These are phyloP conservation scores for Strigops habroptila DNA, from an alignment of 2,113 vertebrate genomes.

Conservation along the genomic window DNA sequence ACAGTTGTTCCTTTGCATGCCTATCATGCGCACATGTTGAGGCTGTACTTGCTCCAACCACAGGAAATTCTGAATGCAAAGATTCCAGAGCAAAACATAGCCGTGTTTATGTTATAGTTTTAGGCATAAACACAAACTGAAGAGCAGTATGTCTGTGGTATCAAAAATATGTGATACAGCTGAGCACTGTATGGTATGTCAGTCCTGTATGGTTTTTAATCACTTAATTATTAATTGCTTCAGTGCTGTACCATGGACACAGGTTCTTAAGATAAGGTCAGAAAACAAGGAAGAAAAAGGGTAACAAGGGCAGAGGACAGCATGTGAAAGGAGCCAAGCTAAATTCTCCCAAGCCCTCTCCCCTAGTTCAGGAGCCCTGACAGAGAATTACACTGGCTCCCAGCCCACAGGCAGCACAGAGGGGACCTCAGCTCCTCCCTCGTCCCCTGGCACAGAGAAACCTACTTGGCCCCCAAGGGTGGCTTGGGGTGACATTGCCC, in stretches of 20 bases:
- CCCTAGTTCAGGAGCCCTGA: background rate
- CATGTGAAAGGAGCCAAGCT: background rate
- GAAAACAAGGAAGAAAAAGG: background rate
- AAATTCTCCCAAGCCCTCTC: background rate
- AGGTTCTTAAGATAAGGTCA: background rate
- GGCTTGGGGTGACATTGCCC: accelerated
- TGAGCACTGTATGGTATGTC: background rate
- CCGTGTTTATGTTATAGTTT: background rate
- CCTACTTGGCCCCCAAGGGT: accelerated
- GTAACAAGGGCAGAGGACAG: background rate
- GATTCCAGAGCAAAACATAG: background rate
- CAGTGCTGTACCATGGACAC: background rate
- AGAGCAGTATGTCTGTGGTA: background rate
- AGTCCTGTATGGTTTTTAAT: background rate
- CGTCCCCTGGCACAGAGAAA: background rate
- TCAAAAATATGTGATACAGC: background rate
- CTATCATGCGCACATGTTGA: background rate
- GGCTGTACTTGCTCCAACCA: background rate
- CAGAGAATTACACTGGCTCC: background rate
- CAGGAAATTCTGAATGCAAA: background rate
- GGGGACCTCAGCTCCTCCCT: too few species aligned
- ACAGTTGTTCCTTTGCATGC: background rate
- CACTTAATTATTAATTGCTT: background rate
- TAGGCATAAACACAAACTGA: background rate
- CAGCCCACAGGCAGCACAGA: background rate